A percentile compares a stretch with the other conserved stretches of the same genome.
phyloP scores from a whole-genome alignment of 2,113 vertebrate genomes.

The Hippotragus niger region DNA sequence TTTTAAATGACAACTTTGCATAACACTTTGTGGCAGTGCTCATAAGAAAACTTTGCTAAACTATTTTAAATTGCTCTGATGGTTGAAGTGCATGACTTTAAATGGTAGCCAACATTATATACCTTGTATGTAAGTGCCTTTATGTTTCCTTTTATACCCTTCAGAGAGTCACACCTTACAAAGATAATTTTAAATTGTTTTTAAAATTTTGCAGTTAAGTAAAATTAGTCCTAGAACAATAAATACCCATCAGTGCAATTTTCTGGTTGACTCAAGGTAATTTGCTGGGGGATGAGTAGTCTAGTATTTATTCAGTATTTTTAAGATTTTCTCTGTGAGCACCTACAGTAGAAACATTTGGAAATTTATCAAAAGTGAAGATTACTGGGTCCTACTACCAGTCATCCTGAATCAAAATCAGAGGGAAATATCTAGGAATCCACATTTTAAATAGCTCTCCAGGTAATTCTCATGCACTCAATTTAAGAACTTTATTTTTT shows the following conservation, averaged over 20 bases:
- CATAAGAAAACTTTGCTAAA: not conserved
- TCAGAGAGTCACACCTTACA: not conserved
- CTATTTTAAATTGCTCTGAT: not conserved
- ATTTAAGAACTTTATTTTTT: not conserved
- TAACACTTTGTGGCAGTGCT: not conserved
- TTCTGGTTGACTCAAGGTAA: not conserved
- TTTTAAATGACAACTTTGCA: not conserved
- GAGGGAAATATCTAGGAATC: not conserved
- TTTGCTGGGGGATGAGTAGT: not conserved
- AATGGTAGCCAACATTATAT: not conserved
- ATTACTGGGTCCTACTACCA: not conserved
- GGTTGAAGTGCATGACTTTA: not conserved
- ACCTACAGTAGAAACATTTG: not conserved
- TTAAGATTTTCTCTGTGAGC: constrained; percentile 11
- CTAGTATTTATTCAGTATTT: not conserved
- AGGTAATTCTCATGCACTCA: not conserved
- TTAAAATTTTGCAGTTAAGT: not conserved
- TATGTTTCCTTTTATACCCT: not conserved
- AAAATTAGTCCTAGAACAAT: constrained; percentile 13
- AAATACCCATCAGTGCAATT: not conserved
- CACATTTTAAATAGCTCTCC: not conserved
- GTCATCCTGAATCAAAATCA: constrained; percentile 6
- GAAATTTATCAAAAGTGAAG: constrained; percentile 5
- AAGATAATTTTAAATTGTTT: not conserved
- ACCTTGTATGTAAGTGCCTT: not conserved